Conservation (phyloP, 2,113 vertebrate genomes). For the Tetrao urogallus region DNA sequence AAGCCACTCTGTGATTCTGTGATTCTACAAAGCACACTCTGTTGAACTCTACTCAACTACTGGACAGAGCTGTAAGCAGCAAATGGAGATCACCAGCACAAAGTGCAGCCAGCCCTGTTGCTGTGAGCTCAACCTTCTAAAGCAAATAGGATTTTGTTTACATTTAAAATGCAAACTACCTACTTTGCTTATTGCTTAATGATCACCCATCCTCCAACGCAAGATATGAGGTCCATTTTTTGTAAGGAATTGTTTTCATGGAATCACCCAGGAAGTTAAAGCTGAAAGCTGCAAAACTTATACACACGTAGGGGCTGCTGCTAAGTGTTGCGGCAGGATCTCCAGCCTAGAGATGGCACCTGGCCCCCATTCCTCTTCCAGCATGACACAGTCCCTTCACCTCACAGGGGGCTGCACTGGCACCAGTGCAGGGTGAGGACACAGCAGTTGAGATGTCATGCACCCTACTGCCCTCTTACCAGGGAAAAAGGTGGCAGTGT, state of each 20-base stretch:
- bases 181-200: background rate
- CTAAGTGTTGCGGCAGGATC: background rate
- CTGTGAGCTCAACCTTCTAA: background rate
- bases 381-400: background rate
- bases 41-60: background rate
- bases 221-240: background rate
- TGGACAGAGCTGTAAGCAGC: background rate
- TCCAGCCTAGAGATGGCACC: background rate
- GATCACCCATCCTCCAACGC: background rate
- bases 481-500: background rate
- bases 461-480: background rate
- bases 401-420: background rate
- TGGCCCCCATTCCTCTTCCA: background rate
- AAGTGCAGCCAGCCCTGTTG: background rate
- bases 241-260: background rate
- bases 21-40: background rate
- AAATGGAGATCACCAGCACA: background rate
- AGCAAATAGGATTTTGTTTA: background rate
- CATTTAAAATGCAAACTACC: background rate
- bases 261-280: background rate
- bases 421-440: background rate
- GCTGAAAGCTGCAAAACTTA: background rate
- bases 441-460: background rate
- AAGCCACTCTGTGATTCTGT: background rate
- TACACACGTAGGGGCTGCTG: background rate